phyloP scores from a whole-genome alignment of 92 coral and sea anemone genomes.

The Desmophyllum pertusum region DNA sequence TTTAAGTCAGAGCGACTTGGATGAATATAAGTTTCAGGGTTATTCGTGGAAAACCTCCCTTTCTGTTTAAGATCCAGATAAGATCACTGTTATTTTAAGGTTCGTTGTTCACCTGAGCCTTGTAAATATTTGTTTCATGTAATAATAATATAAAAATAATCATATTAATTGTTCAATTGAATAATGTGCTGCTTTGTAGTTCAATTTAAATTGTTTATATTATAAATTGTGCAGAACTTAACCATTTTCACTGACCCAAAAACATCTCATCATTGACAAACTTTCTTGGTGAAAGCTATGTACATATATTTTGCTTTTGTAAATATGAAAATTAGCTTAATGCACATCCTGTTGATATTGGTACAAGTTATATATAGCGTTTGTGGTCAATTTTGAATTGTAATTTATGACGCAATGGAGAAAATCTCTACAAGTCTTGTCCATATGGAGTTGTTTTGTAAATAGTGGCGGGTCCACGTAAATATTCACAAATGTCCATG shows the following conservation, averaged over 20 bases:
- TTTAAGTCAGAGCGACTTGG: not conserved
- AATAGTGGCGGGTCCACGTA: conserved; percentile 4
- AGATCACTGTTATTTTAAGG: not conserved
- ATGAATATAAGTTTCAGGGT: not conserved
- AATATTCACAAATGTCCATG: not conserved
- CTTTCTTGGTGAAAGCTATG: not conserved
- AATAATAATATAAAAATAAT: not conserved
- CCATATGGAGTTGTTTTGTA: not conserved
- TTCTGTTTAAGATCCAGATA: not conserved
- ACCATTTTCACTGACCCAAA: not conserved
- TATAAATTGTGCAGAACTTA: no score
- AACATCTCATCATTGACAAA: not conserved
- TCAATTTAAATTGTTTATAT: no score
- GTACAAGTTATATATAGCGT: not conserved
- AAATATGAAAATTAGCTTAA: not conserved
- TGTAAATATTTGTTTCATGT: not conserved
- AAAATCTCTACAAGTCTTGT: not conserved
- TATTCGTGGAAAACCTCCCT: conserved; percentile 9
- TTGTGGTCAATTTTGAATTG: not conserved
- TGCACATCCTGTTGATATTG: not conserved
- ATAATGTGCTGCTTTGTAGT: not conserved
- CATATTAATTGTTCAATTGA: not conserved
- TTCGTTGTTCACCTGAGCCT: not conserved
- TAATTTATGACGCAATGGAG: not conserved
- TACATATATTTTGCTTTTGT: not conserved